Evolutionary conservation across 2,888 invertebrate species (phyloP).

Genomic region (Autographa pulchrina): DNA sequence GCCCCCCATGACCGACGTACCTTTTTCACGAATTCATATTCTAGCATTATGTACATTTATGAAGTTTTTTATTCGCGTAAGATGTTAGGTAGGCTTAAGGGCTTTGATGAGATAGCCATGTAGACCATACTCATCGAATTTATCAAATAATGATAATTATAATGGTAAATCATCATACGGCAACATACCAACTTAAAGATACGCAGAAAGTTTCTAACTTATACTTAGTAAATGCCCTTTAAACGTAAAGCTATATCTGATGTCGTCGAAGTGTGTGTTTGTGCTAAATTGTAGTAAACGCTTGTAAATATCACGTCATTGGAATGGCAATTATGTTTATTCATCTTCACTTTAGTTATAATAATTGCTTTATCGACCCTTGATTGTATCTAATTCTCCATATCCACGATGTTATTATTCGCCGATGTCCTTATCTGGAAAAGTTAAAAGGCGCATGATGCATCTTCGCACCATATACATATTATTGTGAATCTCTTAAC

Average conservation of each 20-base stretch:
- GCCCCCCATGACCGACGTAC: no score
- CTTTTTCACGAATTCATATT: no score
- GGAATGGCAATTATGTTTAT: conserved; percentile 70
- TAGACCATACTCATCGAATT: no score
- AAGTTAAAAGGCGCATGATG: conserved; percentile 44
- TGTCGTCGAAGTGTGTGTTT: conserved; percentile 73
- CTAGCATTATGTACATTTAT: no score
- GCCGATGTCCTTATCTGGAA: conserved; percentile 51
- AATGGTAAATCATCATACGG: neutral
- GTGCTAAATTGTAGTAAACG: conserved; percentile 73
- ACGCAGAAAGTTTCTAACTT: conserved; percentile 38
- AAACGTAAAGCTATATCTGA: conserved; percentile 76
- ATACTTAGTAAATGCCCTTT: conserved; percentile 73
- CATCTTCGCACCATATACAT: conserved; percentile 50
- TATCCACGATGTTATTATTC: conserved; percentile 40
- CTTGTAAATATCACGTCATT: conserved; percentile 74
- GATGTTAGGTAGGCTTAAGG: no score
- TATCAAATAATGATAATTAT: no score
- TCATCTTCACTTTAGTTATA: conserved; percentile 63
- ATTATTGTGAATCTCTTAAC: conserved; percentile 28
- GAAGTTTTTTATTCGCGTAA: no score
- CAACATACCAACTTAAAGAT: neutral
- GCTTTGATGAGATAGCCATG: no score
- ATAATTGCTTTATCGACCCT: conserved; percentile 59
- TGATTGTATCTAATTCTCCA: conserved; percentile 46